phyloP scores from a whole-genome alignment of 2,888 invertebrate species.

The Lasioglossum vierecki region DNA sequence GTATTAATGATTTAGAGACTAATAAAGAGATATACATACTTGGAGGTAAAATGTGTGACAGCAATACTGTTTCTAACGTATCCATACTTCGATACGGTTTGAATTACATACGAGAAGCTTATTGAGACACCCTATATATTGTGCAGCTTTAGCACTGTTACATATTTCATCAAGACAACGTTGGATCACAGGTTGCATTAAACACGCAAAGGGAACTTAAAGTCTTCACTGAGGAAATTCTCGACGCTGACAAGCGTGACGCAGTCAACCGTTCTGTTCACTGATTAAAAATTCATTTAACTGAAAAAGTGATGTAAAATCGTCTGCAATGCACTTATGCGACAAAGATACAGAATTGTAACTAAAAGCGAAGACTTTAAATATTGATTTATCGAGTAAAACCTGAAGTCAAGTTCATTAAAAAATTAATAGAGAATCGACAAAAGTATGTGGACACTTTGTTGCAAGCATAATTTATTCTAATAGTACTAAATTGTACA shows the following conservation, averaged over 20 bases:
- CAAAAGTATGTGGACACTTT: no score
- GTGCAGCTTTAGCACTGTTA: background rate
- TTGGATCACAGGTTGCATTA: constrained; percentile 2
- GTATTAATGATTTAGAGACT: no score
- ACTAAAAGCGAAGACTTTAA: background rate
- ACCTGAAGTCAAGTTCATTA: background rate
- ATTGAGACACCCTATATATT: background rate
- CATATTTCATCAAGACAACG: constrained; percentile 8
- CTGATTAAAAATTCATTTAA: background rate
- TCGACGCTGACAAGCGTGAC: background rate
- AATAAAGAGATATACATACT: no score
- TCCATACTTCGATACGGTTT: background rate
- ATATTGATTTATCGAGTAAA: background rate
- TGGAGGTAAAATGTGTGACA: background rate
- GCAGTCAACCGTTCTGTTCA: background rate
- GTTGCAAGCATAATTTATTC: no score
- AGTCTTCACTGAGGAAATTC: background rate
- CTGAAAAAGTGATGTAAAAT: background rate
- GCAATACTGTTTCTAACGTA: background rate
- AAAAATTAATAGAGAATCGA: background rate
- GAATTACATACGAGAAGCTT: background rate
- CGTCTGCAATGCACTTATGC: background rate
- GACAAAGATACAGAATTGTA: background rate
- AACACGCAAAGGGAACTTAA: background rate
- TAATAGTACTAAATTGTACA: no score